Percentiles rank a stretch among this genome's conserved stretches.
phyloP scores from a whole-genome alignment of 2,113 vertebrate species.

The Parus major region DNA sequence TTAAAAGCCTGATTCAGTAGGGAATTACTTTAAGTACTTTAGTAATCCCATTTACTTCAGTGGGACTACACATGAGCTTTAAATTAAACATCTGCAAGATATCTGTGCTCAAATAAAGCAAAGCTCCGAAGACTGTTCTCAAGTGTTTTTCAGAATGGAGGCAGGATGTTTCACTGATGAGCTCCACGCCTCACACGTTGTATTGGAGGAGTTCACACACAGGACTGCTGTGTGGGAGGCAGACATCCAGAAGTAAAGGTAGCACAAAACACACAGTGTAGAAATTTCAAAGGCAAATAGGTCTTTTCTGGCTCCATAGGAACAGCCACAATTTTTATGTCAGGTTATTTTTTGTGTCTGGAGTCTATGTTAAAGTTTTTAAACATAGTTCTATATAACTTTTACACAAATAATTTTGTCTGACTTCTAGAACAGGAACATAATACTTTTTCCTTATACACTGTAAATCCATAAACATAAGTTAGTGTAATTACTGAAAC shows the following conservation, averaged over 20 bases:
- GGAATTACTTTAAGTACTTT: conserved; percentile 64
- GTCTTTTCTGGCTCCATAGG: background rate
- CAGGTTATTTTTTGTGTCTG: background rate
- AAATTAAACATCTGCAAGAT: conserved; percentile 63
- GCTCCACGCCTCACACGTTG: background rate
- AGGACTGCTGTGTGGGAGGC: background rate
- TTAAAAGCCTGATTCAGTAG: conserved; percentile 52
- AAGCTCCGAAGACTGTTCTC: background rate
- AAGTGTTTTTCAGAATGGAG: background rate
- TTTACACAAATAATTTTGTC: background rate
- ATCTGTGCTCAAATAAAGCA: conserved; percentile 41
- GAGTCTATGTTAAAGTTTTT: background rate
- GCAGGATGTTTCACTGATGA: background rate
- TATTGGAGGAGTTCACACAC: background rate
- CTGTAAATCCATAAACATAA: background rate
- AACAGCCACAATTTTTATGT: background rate
- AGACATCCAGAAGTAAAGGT: background rate
- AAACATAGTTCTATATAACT: background rate
- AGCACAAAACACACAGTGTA: background rate
- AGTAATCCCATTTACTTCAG: conserved; percentile 62
- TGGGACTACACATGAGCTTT: conserved; percentile 53
- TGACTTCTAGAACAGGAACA: background rate
- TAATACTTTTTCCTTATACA: background rate
- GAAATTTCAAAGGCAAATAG: background rate
- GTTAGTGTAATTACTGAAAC: background rate